These are phyloP conservation scores for Lophotriccus pileatus DNA, from an alignment of 2,797 vertebrate genomes.

Conservation along the genomic window DNA sequence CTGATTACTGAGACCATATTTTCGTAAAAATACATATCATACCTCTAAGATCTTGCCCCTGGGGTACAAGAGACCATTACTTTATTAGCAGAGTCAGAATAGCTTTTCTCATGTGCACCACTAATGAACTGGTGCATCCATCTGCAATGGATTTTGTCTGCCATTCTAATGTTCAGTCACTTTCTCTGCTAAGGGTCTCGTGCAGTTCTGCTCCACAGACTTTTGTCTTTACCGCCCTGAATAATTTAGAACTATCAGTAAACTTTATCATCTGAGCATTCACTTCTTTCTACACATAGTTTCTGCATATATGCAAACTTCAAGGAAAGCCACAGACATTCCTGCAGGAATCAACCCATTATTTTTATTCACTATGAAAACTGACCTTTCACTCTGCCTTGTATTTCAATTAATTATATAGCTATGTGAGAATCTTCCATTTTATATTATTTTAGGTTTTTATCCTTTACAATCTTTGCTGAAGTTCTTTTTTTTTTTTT, in stretches of 20 bases:
- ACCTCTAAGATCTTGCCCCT: not conserved
- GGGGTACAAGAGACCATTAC: not conserved
- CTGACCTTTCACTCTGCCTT: not conserved
- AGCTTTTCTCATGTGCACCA: not conserved
- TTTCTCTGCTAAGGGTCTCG: not conserved
- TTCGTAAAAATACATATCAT: not conserved
- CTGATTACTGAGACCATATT: not conserved
- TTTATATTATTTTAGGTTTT: not conserved
- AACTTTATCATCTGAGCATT: not conserved
- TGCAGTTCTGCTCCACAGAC: not conserved
- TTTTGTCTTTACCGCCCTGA: not conserved
- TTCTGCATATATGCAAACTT: not conserved
- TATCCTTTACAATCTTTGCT: not conserved
- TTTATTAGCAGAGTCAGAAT: slow-evolving; percentile 7
- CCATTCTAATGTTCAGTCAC: slow-evolving; percentile 10
- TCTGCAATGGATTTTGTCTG: slow-evolving; percentile 32
- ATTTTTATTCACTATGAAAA: not conserved
- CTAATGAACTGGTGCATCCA: slow-evolving; percentile 18
- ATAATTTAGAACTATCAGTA: not conserved
- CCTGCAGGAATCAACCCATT: not conserved
- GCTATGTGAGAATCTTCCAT: not conserved
- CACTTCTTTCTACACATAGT: not conserved
- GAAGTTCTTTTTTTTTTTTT: not conserved
- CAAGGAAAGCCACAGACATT: not conserved
- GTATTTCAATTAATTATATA: not conserved